These are phyloP conservation scores for Caiman crocodilus DNA, from an alignment of 2,797 vertebrate genomes.

Conservation along the genomic window DNA sequence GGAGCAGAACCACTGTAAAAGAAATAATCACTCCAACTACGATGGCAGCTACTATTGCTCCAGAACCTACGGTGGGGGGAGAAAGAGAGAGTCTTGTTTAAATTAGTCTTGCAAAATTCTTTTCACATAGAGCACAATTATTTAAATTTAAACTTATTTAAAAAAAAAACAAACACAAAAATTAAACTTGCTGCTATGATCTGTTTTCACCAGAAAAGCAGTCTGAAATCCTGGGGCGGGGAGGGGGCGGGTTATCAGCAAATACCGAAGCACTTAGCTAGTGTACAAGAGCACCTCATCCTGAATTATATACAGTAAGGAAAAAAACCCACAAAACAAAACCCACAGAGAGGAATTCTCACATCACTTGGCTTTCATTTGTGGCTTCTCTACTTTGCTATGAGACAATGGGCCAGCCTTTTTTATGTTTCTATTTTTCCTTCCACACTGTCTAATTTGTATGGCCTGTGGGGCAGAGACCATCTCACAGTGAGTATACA, in stretches of 20 bases:
- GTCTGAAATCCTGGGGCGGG: background rate
- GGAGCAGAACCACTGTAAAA: conserved; percentile 89
- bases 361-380: background rate
- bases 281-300: background rate
- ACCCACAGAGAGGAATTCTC: background rate
- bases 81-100: background rate
- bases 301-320: background rate
- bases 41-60: conserved; percentile 93
- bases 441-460: background rate
- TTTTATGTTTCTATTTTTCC: background rate
- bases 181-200: background rate
- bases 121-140: background rate
- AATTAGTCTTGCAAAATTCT: background rate
- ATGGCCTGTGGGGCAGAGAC: background rate
- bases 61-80: conserved; percentile 86
- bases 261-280: background rate
- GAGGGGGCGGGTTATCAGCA: no score
- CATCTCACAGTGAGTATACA: background rate
- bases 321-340: background rate
- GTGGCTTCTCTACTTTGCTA: background rate
- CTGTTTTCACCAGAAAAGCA: background rate
- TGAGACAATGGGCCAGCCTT: background rate
- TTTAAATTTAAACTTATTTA: background rate
- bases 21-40: conserved; percentile 92
- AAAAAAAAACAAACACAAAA: background rate